These are phyloP conservation scores for Passer domesticus DNA, from an alignment of 2,113 vertebrate genomes.

Conservation along the genomic window DNA sequence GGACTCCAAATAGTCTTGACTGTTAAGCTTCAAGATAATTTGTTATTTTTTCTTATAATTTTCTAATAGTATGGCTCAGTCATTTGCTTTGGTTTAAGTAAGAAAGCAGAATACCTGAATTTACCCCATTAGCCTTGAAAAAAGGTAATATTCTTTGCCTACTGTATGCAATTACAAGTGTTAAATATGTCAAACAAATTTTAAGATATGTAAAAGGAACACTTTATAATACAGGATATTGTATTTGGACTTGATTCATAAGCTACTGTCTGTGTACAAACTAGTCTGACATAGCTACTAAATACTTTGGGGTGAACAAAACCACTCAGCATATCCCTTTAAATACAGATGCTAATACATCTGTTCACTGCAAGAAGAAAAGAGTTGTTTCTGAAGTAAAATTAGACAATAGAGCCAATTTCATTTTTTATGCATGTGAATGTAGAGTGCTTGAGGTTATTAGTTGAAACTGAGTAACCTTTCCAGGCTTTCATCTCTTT, in stretches of 20 bases:
- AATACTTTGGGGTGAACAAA: conserved; percentile 59
- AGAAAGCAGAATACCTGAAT: not conserved
- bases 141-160: not conserved
- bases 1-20: not conserved
- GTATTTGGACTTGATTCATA: conserved; percentile 38
- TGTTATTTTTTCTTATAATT: not conserved
- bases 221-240: conserved; percentile 18
- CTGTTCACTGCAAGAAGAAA: conserved; percentile 58
- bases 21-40: not conserved
- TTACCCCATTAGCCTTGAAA: not conserved
- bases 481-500: conserved; percentile 89
- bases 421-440: conserved; percentile 83
- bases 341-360: conserved; percentile 62
- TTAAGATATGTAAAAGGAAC: conserved; percentile 16
- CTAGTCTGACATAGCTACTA: conserved; percentile 34
- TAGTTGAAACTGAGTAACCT: conserved; percentile 94
- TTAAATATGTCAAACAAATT: conserved; percentile 50
- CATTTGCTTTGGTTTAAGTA: not conserved
- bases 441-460: conserved; percentile 85
- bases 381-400: conserved; percentile 75
- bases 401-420: conserved; percentile 85
- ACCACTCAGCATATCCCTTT: conserved; percentile 52
- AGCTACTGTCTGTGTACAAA: conserved; percentile 39
- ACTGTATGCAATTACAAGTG: conserved; percentile 8
- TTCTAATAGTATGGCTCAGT: not conserved